These are phyloP conservation scores for Columba guinea DNA, from an alignment of 2,797 vertebrate genomes.

Conservation along the genomic window DNA sequence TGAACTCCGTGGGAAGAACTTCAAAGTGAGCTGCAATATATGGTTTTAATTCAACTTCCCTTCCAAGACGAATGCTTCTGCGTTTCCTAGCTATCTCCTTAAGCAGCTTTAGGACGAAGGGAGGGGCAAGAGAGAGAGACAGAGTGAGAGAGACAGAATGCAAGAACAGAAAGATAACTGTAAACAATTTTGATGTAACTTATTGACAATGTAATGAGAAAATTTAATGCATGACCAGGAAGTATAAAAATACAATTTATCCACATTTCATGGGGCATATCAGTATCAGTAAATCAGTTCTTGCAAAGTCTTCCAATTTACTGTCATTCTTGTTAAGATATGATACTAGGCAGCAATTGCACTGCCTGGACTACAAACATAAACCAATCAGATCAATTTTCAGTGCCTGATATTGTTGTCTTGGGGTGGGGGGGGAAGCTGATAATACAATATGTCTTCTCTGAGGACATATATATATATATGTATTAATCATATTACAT, in stretches of 20 bases:
- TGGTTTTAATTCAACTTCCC: conserved; percentile 92
- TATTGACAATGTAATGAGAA: conserved; percentile 28
- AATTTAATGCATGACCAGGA: conserved; percentile 28
- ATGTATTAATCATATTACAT: background rate
- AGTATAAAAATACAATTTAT: conserved; percentile 7
- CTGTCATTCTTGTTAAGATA: background rate
- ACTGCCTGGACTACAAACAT: background rate
- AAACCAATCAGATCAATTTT: background rate
- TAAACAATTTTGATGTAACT: conserved; percentile 51
- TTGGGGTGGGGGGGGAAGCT: background rate
- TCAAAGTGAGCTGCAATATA: conserved; percentile 97
- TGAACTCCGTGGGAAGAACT: conserved; percentile 95
- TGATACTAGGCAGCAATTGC: background rate
- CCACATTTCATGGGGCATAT: background rate
- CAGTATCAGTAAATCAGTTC: background rate
- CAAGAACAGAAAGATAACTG: conserved; percentile 29
- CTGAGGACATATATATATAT: background rate
- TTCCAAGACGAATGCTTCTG: conserved; percentile 88
- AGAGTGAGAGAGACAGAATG: background rate
- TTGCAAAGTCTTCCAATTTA: background rate
- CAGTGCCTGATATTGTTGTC: background rate
- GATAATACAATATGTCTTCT: background rate
- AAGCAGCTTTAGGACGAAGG: conserved; percentile 82
- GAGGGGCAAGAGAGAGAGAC: conserved; percentile 26
- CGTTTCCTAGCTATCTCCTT: conserved; percentile 95